Conservation (phyloP, 2,113 vertebrate genomes). For the Pangasianodon hypophthalmus region DNA sequence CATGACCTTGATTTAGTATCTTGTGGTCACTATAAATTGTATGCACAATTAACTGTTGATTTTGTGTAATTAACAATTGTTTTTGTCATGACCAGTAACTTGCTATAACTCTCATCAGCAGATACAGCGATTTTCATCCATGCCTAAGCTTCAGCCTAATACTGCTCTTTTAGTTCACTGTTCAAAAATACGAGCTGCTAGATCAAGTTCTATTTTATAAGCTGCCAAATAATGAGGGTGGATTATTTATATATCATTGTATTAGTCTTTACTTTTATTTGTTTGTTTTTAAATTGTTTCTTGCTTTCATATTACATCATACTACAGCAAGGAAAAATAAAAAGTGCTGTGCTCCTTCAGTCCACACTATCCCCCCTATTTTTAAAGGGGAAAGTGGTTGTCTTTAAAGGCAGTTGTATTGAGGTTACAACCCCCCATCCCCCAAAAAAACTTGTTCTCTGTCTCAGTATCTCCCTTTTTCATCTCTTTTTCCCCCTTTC, state of each 20-base stretch:
- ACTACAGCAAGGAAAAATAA: neutral
- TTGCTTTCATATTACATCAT: neutral
- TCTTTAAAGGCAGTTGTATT: neutral
- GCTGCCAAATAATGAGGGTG: neutral
- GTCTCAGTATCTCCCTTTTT: conserved; percentile 4
- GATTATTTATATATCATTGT: neutral
- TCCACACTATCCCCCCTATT: neutral
- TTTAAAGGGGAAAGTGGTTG: neutral
- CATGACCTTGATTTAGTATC: neutral
- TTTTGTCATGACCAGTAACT: too few relatives aligned
- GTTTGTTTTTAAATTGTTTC: neutral
- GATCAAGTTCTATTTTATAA: neutral
- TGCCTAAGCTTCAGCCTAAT: neutral
- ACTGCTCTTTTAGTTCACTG: neutral
- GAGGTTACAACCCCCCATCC: neutral
- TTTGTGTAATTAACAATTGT: too few relatives aligned
- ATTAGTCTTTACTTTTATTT: neutral
- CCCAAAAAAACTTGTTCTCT: neutral
- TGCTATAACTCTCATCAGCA: too few relatives aligned
- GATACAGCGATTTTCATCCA: neutral
- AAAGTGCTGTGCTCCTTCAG: neutral
- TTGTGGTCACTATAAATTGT: neutral
- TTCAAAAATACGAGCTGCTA: neutral
- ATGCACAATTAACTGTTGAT: neutral
- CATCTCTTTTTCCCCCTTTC: neutral